Base-by-base conservation (phyloP, 2,797 vertebrate species). In the Smutsia gigantea region DNA sequence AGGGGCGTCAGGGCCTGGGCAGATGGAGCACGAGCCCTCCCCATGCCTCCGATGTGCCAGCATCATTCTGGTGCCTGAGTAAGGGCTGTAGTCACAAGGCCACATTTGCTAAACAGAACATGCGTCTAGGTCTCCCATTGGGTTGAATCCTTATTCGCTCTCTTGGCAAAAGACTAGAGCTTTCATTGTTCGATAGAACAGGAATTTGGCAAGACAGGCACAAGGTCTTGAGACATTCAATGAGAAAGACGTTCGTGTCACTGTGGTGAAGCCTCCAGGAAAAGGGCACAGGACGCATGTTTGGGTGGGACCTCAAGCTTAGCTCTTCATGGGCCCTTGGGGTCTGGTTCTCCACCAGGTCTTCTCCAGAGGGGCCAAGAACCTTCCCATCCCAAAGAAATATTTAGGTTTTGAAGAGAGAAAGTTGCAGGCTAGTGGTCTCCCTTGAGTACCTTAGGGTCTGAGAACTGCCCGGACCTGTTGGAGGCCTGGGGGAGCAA, bases 141-240 rank as follows among this genome's bases (percentile, higher is more conserved):
- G 77, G n/a, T 17, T 31, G 81, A 98, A 90, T 64, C 93, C 86
- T 97, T 72, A 37, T 12, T 94, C 55, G 90, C 87, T 10, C 90
- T 98, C 94, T 95, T 98, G 98, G 98, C 97, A 96, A 97, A 94
- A 96, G 71, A 37, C 17, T 27, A 77, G 69, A 94, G 93, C 79
- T 77, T 94, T 4, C 97, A 71, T 88, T 93, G 97, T 96, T 97
- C 94, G 96, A 91, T 61, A 97, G 95, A 97, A 93, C 87, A 96
- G 97, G 94, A 89, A 75, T 91, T 97, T 97, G 98, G 97, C 96
- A 95, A 75, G 1, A 25, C 31, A 9, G 71, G 94, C 93, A 2
- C 72, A 64, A 75, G 90, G 82, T 61, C 96, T 90, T 97, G 96
- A 97, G 97, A 97, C 77, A 55, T 93, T 90, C 85, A 71, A 3